Evolutionary conservation across 2,797 vertebrate species (phyloP), one percentile per base, ranked within the genome.

Genomic region (Linurgus olivaceus): DNA sequence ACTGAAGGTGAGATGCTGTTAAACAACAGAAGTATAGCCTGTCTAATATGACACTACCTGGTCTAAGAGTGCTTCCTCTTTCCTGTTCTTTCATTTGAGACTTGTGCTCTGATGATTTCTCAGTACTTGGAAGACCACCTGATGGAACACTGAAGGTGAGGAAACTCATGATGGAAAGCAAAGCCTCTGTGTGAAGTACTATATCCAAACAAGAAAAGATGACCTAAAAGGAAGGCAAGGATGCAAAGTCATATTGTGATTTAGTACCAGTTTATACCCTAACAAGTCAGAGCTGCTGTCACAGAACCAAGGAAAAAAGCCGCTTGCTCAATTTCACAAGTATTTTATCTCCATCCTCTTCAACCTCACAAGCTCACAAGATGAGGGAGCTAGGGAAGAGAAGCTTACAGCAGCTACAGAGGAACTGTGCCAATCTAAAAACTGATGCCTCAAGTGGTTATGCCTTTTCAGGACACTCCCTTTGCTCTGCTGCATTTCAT

Each of bases 181-280:
- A 98, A 88, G 99, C 99, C 94, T 99, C 98, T 5, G 98, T 98
- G 97, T 99, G 99, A 40, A 99, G 98, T 31, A 98, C 96, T 65
- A 99, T 61, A 93, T 99, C 98, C 50, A 99, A 97, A 42, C 98
- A 98, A 9, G 98, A 98, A 95, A 99, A 99, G 17, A 97, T 98
- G 44, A 99, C 98, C 99, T 99, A 87, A 48, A 81, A 80, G 2
- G 51, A 90, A 13, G 33, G 59, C 82, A 87, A 78, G 54, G 29
- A 78, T 51, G 77, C 65, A 52, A 89, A 40, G 26, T 11, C 31
- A 76, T 7, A 29, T 10, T 45, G 31, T 38, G 21, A 61, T 57
- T 94, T 62, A 54, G 29, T 13, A 45, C 51, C 8, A 33, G 7
- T 40, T 28, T 7, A 20, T 20, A 33, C 7, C 7, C 9, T 29